Conservation (phyloP, 2,113 vertebrate genomes). For the Otis tarda region DNA sequence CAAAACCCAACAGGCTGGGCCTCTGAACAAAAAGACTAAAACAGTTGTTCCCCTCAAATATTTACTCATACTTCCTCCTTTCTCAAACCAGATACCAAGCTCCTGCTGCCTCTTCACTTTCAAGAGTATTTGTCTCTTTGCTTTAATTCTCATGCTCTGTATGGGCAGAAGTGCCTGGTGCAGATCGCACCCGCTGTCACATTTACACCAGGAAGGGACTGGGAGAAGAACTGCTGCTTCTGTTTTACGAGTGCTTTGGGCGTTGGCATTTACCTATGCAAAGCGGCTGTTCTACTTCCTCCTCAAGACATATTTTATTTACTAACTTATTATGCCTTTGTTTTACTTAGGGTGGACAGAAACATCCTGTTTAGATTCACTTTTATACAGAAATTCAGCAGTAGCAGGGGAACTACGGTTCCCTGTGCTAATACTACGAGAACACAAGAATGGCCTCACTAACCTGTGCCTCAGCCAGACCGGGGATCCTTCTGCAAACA, state of each 20-base stretch:
- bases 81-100: slow-evolving; percentile 1
- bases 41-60: not conserved
- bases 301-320: slow-evolving; percentile 4
- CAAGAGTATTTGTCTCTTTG: not conserved
- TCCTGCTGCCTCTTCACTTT: slow-evolving; percentile 5
- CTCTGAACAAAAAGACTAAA: not conserved
- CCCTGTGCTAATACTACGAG: not conserved
- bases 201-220: slow-evolving; percentile 27
- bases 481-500: not conserved
- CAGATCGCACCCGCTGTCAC: not conserved
- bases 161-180: not conserved
- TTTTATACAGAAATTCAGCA: not conserved
- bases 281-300: slow-evolving; percentile 7
- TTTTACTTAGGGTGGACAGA: not conserved
- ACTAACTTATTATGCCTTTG: slow-evolving; percentile 16
- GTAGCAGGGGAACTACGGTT: not conserved
- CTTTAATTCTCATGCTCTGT: not conserved
- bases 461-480: not conserved
- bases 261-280: not conserved
- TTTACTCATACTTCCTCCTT: slow-evolving; percentile 26
- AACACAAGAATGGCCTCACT: not conserved
- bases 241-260: slow-evolving; percentile 20
- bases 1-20: not conserved
- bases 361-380: not conserved
- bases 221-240: not conserved